Evolutionary conservation across 2,888 invertebrate genomes (phyloP), one percentile per base, ranked within the genome.

Genomic region (Noctua pronuba): DNA sequence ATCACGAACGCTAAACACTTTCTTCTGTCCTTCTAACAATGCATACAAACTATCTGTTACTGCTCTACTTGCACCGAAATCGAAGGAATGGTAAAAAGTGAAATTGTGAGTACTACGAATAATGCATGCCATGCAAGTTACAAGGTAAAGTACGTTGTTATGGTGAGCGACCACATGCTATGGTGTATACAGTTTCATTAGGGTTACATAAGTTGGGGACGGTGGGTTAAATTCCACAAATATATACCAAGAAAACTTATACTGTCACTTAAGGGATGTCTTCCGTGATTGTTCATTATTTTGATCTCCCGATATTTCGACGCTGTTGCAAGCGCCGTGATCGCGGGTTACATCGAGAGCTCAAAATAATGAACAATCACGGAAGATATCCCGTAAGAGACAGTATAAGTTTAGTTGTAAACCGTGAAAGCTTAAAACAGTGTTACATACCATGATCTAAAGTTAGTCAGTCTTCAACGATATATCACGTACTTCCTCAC

Each of bases 51-150:
- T 83, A 84, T 73, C 75, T 65, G 66, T 82, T 71, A 86, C 64
- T 86, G 86, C 79, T 86, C 84, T 79, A 84, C 84, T 79, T 86
- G 79, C 21, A 86, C 79, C 73, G 86, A 87, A 87, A 79, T 81
- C 85, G 75, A 88, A 85, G 85, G 77, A 82, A 84, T 82, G 67
- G 83, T 80, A 83, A 82, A 84, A 86, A 86, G 86, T 84, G 80
- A 88, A 86, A 89, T 60, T 79, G 79, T 82, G 70, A 64, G 67
- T 72, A 84, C 64, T 65, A 86, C 73, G 67, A 73, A 77, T 75
- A 82, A 84, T 80, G 75, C 86, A 86, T 87, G 88, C 84, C 86
- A 83, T 89, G 89, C 88, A 86, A 82, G 69, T n/a, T 74, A 81
- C n/a, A 86, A 67, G 73, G 76, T 73, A 75, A 79, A 75, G 69